phyloP scores from a whole-genome alignment of 2,797 vertebrate genomes.

The Enteromius radiatus region DNA sequence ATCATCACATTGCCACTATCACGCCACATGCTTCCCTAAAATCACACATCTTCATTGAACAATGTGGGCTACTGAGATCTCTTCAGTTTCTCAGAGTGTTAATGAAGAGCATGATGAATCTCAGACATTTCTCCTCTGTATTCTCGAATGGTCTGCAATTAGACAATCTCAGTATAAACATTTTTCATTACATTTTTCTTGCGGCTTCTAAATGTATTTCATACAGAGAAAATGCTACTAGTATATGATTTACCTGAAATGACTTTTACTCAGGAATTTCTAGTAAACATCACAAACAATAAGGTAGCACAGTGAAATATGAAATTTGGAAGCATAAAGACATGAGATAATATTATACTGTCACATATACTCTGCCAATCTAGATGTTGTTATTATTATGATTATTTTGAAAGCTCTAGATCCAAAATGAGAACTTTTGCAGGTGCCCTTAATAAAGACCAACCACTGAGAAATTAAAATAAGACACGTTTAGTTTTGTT shows the following conservation, averaged over 20 bases:
- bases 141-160: background rate
- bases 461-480: background rate
- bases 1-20: slow-evolving; percentile 25
- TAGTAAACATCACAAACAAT: background rate
- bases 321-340: background rate
- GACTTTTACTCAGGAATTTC: background rate
- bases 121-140: background rate
- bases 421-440: background rate
- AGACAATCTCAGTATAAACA: background rate
- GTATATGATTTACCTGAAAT: background rate
- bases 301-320: background rate
- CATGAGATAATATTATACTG: background rate
- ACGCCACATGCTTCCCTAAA: background rate
- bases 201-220: background rate
- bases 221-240: background rate
- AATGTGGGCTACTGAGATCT: background rate
- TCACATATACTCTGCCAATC: background rate
- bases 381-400: too few relatives aligned
- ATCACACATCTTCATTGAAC: background rate
- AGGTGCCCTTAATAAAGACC: background rate
- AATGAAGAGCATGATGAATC: background rate
- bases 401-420: too few relatives aligned
- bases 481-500: background rate
- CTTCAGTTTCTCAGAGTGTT: background rate
- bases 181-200: background rate